A percentile compares a stretch with the other conserved stretches of the same genome.
Conservation (phyloP, 1,140 invertebrate species). For the Solen grandis region DNA sequence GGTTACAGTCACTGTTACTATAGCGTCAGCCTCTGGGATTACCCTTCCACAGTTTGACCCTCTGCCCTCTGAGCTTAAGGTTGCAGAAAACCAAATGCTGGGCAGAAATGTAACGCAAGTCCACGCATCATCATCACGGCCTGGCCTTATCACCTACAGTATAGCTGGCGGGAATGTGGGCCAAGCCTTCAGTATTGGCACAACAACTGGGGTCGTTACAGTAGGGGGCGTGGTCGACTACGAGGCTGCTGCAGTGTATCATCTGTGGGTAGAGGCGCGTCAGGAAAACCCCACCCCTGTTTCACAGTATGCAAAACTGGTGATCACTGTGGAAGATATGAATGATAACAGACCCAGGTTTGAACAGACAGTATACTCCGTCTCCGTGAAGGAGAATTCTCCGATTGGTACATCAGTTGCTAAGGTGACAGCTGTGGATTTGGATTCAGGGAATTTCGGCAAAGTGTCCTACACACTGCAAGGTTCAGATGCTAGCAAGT, state of each 20-base stretch:
- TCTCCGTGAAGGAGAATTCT: constrained; percentile 90
- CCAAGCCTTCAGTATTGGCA: constrained; percentile 90
- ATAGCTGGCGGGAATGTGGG: constrained; percentile 96
- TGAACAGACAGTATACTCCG: constrained; percentile 90
- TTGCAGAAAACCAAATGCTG: constrained; percentile 69
- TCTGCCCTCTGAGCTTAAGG: constrained; percentile 43
- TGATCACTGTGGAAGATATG: constrained; percentile 70
- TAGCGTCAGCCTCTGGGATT: constrained; percentile 28
- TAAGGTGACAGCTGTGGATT: constrained; percentile 71
- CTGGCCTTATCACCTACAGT: constrained; percentile 85
- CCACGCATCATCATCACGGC: constrained; percentile 84
- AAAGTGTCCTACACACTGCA: constrained; percentile 88
- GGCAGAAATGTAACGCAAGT: constrained; percentile 79
- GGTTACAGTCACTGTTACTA: constrained; percentile 61
- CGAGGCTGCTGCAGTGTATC: constrained; percentile 90
- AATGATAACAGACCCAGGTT: constrained; percentile 96
- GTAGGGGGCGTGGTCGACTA: constrained; percentile 92
- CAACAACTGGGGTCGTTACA: constrained; percentile 88
- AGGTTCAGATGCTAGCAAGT: constrained; percentile 82
- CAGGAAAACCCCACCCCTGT: constrained; percentile 82
- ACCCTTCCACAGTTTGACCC: constrained; percentile 60
- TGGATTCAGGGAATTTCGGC: constrained; percentile 93
- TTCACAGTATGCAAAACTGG: constrained; percentile 64
- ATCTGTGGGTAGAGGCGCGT: constrained; percentile 95
- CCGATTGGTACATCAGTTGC: constrained; percentile 56